phyloP scores from a whole-genome alignment of 2,797 vertebrate species.

The Coilia nasus region DNA sequence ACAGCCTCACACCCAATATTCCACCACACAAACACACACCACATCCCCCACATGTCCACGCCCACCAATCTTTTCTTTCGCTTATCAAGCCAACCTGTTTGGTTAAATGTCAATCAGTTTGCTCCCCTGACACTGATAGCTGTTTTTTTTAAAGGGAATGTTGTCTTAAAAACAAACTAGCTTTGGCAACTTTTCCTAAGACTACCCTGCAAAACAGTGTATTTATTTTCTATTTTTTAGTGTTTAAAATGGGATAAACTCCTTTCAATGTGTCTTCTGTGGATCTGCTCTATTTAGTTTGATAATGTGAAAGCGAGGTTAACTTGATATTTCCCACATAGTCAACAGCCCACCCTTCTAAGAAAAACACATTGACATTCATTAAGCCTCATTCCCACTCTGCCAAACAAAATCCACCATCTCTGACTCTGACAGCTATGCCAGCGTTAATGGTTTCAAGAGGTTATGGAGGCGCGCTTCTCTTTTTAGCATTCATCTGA shows the following conservation, averaged over 20 bases:
- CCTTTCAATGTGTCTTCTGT: not conserved
- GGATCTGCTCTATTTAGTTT: constrained; percentile 31
- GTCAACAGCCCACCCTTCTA: constrained; percentile 61
- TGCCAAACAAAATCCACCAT: constrained; percentile 58
- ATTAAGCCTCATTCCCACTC: constrained; percentile 51
- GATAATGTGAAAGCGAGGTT: constrained; percentile 57
- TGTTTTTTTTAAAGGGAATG: not conserved
- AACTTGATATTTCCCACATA: constrained; percentile 63
- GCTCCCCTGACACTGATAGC: not conserved
- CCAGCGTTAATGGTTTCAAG: constrained; percentile 68
- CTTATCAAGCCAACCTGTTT: constrained; percentile 11
- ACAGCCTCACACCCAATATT: not conserved
- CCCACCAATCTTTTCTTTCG: not conserved
- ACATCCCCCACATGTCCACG: not conserved
- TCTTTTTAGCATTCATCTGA: constrained; percentile 71
- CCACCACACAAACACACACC: not conserved
- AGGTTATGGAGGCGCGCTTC: constrained; percentile 54
- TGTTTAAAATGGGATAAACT: not conserved
- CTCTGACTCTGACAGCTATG: constrained; percentile 53
- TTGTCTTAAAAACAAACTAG: not conserved
- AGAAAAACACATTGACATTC: constrained; percentile 61
- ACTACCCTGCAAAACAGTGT: not conserved
- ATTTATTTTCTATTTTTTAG: not conserved
- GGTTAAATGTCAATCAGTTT: not conserved
- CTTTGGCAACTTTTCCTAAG: not conserved